These are phyloP conservation scores for Dascyllus trimaculatus DNA, from an alignment of 2,113 vertebrate species.

Conservation along the genomic window DNA sequence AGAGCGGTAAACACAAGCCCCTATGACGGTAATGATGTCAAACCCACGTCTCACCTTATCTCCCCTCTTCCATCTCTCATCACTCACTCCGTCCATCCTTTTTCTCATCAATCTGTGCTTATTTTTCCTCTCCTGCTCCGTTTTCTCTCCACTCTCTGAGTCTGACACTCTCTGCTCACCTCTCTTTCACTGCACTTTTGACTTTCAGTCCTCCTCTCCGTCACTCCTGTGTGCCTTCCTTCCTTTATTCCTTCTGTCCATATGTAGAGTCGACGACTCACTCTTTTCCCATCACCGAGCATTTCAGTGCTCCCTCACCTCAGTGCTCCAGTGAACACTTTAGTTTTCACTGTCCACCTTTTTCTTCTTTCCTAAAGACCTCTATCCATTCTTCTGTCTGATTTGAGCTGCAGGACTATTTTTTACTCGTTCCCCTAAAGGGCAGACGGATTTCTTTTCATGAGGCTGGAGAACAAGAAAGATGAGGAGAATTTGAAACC, in stretches of 20 bases:
- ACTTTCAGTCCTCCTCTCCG: constrained; percentile 10
- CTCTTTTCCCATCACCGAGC: constrained; percentile 37
- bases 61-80: constrained; percentile 44
- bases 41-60: constrained; percentile 71
- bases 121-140: background rate
- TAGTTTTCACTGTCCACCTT: constrained; percentile 44
- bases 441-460: constrained; percentile 79
- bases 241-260: constrained; percentile 9
- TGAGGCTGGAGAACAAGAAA: constrained; percentile 71
- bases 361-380: constrained; percentile 46
- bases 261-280: constrained; percentile 29
- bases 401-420: constrained; percentile 67
- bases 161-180: constrained; percentile 25
- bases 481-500: constrained; percentile 71
- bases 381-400: constrained; percentile 71
- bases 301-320: constrained; percentile 52
- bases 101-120: constrained; percentile 24
- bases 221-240: constrained; percentile 6
- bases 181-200: constrained; percentile 35
- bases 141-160: constrained; percentile 23
- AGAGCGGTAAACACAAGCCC: constrained; percentile 73
- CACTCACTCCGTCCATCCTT: constrained; percentile 45
- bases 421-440: constrained; percentile 75
- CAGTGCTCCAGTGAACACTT: constrained; percentile 50
- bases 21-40: constrained; percentile 71